These are phyloP conservation scores for Sylvicola cinctus DNA, from an alignment of 2,888 invertebrate genomes.

Conservation along the genomic window DNA sequence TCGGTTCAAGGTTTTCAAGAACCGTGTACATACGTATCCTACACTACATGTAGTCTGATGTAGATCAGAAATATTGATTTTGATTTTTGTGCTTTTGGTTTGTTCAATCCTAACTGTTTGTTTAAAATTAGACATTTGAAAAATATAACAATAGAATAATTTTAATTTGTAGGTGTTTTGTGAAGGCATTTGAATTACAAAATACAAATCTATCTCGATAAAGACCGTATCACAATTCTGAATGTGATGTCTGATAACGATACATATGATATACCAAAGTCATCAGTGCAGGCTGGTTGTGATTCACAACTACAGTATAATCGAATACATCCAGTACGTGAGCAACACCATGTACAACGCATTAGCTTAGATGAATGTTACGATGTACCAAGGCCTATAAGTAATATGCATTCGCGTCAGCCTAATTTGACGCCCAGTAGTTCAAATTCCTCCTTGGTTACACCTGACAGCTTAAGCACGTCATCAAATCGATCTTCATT, in stretches of 20 bases:
- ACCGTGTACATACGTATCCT: too few relatives aligned
- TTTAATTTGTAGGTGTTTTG: too few relatives aligned
- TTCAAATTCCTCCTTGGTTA: constrained; percentile 41
- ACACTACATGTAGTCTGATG: too few relatives aligned
- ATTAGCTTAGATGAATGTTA: constrained; percentile 33
- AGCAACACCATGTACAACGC: constrained; percentile 12
- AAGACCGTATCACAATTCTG: constrained; percentile 18
- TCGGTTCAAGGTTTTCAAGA: too few relatives aligned
- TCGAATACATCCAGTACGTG: constrained; percentile 13
- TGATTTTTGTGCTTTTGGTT: too few relatives aligned
- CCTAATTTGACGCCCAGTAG: constrained; percentile 43
- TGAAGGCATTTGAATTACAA: too few relatives aligned
- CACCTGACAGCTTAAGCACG: constrained; percentile 36
- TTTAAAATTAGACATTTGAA: too few relatives aligned
- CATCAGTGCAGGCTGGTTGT: constrained; percentile 34
- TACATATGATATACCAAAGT: constrained; percentile 37
- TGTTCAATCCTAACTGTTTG: too few relatives aligned
- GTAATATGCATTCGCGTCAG: constrained; percentile 16
- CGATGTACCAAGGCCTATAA: constrained; percentile 40
- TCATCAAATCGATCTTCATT: constrained; percentile 32
- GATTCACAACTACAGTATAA: constrained; percentile 32
- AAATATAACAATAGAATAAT: too few relatives aligned
- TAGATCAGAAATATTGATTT: too few relatives aligned
- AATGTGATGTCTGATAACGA: constrained; percentile 20
- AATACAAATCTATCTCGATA: too few relatives aligned